Percentiles rank a stretch among this genome's conserved stretches.
phyloP scores from a whole-genome alignment of 92 coral and sea anemone genomes.

The Heteractis magnifica region DNA sequence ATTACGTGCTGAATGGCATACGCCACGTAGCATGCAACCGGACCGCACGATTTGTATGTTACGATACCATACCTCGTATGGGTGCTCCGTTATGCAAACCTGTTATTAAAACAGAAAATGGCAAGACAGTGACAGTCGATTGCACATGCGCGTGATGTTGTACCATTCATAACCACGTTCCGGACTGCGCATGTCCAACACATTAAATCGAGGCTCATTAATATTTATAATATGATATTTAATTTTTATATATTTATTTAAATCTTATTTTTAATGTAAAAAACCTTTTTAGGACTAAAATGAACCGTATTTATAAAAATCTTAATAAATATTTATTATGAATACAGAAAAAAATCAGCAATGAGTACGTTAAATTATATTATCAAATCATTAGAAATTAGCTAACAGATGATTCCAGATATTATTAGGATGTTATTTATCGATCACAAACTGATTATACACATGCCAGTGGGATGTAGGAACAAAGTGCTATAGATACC shows the following conservation, averaged over 20 bases:
- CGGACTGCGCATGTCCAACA: no score
- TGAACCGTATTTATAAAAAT: not conserved
- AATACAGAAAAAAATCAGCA: not conserved
- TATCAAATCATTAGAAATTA: not conserved
- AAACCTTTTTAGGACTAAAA: not conserved
- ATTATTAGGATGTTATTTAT: conserved; percentile 1
- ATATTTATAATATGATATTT: not conserved
- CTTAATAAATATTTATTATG: not conserved
- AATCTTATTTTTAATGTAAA: not conserved
- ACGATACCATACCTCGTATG: not conserved
- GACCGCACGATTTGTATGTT: not conserved
- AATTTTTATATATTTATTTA: not conserved
- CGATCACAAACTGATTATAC: not conserved
- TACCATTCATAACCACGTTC: not conserved
- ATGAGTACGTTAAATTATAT: not conserved
- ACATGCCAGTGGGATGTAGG: not conserved
- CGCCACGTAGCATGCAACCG: not conserved
- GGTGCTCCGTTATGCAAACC: not conserved
- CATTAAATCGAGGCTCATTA: not conserved
- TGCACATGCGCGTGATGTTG: not conserved
- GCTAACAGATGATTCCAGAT: not conserved
- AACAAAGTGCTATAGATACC: no score
- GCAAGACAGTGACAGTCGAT: not conserved
- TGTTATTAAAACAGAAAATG: not conserved
- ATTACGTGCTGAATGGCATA: not conserved